Percentiles rank a stretch among this genome's conserved stretches.
These are phyloP conservation scores for Stomatorhinus walkeri DNA, from an alignment of 2,797 vertebrate species.

Conservation along the genomic window DNA sequence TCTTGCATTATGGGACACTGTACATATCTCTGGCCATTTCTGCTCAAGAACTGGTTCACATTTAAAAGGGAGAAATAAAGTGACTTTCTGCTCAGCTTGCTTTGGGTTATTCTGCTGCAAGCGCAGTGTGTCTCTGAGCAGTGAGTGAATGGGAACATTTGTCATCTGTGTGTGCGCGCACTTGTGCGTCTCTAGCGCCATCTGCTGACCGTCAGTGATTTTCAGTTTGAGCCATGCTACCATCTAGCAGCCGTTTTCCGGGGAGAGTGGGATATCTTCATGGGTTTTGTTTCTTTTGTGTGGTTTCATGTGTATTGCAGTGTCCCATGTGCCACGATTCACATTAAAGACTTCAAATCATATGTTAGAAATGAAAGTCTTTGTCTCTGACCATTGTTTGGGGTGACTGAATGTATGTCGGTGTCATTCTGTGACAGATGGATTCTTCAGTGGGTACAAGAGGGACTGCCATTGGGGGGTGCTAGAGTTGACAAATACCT, in stretches of 20 bases:
- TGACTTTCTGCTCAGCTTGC: constrained; percentile 71
- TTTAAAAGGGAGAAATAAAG: constrained; percentile 83
- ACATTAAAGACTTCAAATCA: not conserved
- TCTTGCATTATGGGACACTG: constrained; percentile 63
- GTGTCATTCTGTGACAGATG: not conserved
- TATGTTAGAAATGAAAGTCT: not conserved
- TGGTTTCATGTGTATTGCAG: not conserved
- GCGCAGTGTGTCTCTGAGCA: not conserved
- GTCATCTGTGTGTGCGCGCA: not conserved
- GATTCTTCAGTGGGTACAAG: not conserved
- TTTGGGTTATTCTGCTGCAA: constrained; percentile 16
- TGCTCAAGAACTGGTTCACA: constrained; percentile 67
- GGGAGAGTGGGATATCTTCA: not conserved
- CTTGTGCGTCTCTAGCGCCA: not conserved
- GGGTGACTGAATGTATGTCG: not conserved
- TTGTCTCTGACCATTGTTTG: not conserved
- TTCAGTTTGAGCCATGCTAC: not conserved
- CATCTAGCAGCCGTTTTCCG: not conserved
- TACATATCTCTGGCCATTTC: constrained; percentile 69
- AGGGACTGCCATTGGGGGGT: not conserved
- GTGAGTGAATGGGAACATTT: not conserved
- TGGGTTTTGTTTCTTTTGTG: not conserved
- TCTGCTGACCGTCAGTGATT: not conserved
- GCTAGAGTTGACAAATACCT: not conserved
- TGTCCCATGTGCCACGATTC: not conserved